A percentile compares a stretch with the other conserved stretches of the same genome.
phyloP scores from a whole-genome alignment of 2,113 vertebrate species.

The Eretmochelys imbricata region DNA sequence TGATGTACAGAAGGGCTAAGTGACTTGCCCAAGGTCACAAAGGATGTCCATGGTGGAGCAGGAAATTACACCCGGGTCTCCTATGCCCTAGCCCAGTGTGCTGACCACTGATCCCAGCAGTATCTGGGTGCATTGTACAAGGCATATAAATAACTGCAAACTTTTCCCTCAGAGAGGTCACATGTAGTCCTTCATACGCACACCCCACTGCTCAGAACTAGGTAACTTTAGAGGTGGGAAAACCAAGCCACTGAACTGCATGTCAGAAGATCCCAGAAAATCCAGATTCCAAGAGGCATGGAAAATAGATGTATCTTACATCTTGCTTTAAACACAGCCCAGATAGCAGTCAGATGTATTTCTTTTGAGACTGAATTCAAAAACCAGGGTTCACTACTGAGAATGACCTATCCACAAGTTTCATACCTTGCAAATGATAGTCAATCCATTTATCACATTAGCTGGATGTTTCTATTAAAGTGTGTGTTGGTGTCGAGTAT shows the following conservation, averaged over 20 bases:
- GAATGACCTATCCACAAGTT: background rate
- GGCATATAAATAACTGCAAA: background rate
- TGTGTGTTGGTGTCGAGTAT: background rate
- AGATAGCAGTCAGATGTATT: background rate
- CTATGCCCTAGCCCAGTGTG: background rate
- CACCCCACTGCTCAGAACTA: fast-evolving
- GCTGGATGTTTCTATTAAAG: background rate
- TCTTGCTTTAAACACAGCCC: background rate
- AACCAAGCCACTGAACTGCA: background rate
- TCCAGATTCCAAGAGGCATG: background rate
- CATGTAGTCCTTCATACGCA: background rate
- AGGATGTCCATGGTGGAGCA: background rate
- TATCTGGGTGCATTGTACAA: background rate
- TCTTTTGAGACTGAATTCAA: background rate
- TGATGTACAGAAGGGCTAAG: background rate
- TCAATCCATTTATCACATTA: background rate
- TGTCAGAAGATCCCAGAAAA: background rate
- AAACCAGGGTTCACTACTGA: background rate
- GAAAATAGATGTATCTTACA: background rate
- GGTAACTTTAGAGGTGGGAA: background rate
- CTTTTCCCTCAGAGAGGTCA: background rate
- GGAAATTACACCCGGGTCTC: background rate
- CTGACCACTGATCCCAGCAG: background rate
- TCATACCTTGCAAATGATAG: background rate
- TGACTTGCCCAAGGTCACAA: background rate